Conservation (phyloP, 2,113 vertebrate species). For the Neofelis nebulosa region DNA sequence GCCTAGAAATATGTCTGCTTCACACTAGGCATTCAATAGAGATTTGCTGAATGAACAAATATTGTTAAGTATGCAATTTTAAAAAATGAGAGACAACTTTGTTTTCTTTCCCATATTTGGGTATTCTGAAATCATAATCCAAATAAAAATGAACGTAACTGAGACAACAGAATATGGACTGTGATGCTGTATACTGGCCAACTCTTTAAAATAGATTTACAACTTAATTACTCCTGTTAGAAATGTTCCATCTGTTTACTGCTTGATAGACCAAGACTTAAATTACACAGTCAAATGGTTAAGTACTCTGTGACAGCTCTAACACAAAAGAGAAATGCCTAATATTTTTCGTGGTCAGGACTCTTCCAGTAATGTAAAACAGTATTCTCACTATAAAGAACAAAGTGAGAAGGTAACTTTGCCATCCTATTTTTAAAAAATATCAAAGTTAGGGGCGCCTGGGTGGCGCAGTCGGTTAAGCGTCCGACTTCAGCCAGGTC, state of each 20-base stretch:
- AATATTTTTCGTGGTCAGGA: neutral
- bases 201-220: conserved; percentile 64
- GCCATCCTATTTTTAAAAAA: neutral
- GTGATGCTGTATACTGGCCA: neutral
- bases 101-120: conserved; percentile 5
- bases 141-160: conserved; percentile 32
- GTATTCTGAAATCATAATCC: conserved; percentile 24
- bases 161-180: neutral
- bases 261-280: conserved; percentile 57
- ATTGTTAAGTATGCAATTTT: neutral
- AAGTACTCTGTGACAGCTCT: conserved; percentile 2
- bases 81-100: neutral
- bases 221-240: conserved; percentile 64
- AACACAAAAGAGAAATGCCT: conserved; percentile 10
- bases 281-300: conserved; percentile 52
- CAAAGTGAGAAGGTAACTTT: conserved; percentile 29
- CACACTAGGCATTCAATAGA: neutral
- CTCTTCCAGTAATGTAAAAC: conserved; percentile 28
- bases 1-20: neutral
- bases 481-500: too few species aligned
- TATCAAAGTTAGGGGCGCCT: neutral
- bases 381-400: neutral
- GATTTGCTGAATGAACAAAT: neutral
- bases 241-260: conserved; percentile 67
- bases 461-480: too few species aligned